phyloP scores from a whole-genome alignment of 2,113 vertebrate genomes.

The Paramisgurnus dabryanus region DNA sequence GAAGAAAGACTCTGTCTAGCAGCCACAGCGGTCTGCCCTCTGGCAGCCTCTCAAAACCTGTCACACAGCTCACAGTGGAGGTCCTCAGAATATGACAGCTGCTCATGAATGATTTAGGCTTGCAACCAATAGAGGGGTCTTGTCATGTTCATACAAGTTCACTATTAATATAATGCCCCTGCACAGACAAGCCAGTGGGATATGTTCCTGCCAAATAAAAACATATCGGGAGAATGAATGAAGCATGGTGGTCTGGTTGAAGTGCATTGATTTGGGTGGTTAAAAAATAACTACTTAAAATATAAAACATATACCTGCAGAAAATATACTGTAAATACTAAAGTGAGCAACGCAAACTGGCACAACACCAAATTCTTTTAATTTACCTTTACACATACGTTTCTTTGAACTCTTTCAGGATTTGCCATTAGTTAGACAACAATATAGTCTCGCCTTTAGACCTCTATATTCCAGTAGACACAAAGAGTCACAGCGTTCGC shows the following conservation, averaged over 20 bases:
- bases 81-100: conserved; percentile 51
- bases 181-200: conserved; percentile 30
- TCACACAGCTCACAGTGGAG: conserved; percentile 27
- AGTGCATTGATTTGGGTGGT: conserved; percentile 12
- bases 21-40: conserved; percentile 25
- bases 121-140: conserved; percentile 49
- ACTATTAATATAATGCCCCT: conserved; percentile 52
- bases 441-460: too few species aligned
- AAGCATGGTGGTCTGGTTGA: conserved; percentile 26
- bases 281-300: too few species aligned
- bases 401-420: too few species aligned
- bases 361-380: too few species aligned
- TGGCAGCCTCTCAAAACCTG: conserved; percentile 44
- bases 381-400: too few species aligned
- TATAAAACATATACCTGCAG: not conserved
- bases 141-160: conserved; percentile 57
- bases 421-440: too few species aligned
- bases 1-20: conserved; percentile 35
- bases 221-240: conserved; percentile 14
- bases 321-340: not conserved
- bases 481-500: too few species aligned
- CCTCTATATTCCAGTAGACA: too few species aligned
- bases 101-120: conserved; percentile 62
- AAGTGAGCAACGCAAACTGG: not conserved
- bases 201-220: conserved; percentile 32